These are phyloP conservation scores for Rosalia funebris DNA, from an alignment of 2,888 invertebrate genomes.

Conservation along the genomic window DNA sequence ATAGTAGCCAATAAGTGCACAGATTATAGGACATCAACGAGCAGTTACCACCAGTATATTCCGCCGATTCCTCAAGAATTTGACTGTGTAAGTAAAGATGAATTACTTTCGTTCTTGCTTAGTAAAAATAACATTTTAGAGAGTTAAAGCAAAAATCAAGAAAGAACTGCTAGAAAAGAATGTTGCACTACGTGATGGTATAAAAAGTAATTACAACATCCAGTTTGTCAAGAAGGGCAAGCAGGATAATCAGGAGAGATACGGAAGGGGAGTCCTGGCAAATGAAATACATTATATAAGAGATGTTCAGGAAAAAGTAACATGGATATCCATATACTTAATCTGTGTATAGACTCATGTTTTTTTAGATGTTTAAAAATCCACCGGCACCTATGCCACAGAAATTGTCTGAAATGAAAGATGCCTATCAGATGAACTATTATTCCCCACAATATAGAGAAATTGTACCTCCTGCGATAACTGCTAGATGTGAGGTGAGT, in stretches of 20 bases:
- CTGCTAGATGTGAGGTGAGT: conserved; percentile 52
- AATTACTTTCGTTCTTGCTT: conserved; percentile 3
- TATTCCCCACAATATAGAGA: conserved; percentile 34
- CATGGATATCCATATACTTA: conserved; percentile 1
- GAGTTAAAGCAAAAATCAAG: conserved; percentile 52
- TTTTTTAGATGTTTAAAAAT: conserved; percentile 50
- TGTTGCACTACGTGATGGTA: conserved; percentile 50
- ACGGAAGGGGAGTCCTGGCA: conserved; percentile 30
- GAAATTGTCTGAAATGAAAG: conserved; percentile 54
- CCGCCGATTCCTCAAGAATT: conserved; percentile 56
- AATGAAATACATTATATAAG: conserved; percentile 46
- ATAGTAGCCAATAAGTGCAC: conserved; percentile 54
- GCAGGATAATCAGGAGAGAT: conserved; percentile 39
- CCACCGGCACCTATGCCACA: conserved; percentile 51
- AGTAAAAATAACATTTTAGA: conserved; percentile 43
- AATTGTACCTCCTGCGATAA: conserved; percentile 49
- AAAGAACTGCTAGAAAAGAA: conserved; percentile 45
- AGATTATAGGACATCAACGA: conserved; percentile 57
- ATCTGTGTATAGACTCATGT: no score
- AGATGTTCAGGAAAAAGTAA: conserved; percentile 55
- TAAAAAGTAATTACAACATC: conserved; percentile 41
- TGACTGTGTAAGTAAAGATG: conserved; percentile 53
- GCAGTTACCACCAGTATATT: conserved; percentile 52
- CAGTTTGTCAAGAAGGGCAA: conserved; percentile 45
- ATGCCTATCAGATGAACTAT: conserved; percentile 46